These are phyloP conservation scores for Spongilla lacustris DNA, from an alignment of 37 sponge, comb jelly and placozoan genomes.

Conservation along the genomic window DNA sequence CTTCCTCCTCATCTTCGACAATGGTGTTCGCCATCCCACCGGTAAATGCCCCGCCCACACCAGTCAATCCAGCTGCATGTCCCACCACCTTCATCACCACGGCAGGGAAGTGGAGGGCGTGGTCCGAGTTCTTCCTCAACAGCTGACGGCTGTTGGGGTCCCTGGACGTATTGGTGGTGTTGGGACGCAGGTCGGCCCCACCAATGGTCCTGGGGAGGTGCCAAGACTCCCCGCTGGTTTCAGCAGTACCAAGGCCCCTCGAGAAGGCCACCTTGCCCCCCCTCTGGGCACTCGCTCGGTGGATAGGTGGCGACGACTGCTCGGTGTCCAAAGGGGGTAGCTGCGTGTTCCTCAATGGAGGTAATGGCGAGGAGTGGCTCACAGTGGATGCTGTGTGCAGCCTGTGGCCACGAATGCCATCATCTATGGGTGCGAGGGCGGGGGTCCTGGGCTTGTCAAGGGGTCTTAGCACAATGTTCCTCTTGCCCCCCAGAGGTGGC, in stretches of 20 bases:
- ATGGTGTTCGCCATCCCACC: slow-evolving; percentile 9
- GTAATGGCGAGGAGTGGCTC: slow-evolving; percentile 25
- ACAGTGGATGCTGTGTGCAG: not conserved
- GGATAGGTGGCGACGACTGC: slow-evolving; percentile 10
- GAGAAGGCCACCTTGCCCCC: slow-evolving; percentile 36
- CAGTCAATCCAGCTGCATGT: slow-evolving; percentile 24
- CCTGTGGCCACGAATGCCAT: slow-evolving; percentile 23
- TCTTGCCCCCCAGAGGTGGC: slow-evolving; percentile 18
- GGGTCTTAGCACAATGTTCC: slow-evolving; percentile 38
- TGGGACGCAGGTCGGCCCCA: slow-evolving; percentile 31
- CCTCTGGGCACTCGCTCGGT: slow-evolving; percentile 13
- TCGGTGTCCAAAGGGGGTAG: slow-evolving; percentile 50
- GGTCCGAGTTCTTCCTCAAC: slow-evolving; percentile 38
- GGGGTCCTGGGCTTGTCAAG: slow-evolving; percentile 66
- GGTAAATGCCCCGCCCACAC: not conserved
- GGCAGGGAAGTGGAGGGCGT: slow-evolving; percentile 10
- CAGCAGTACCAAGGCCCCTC: slow-evolving; percentile 27
- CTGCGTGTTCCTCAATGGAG: slow-evolving; percentile 30
- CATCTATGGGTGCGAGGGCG: slow-evolving; percentile 45
- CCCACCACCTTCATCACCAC: slow-evolving; percentile 38
- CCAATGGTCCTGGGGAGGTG: not conserved
- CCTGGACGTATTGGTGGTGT: slow-evolving; percentile 25
- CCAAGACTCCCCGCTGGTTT: slow-evolving; percentile 11
- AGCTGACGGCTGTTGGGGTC: not conserved
- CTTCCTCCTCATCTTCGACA: slow-evolving; percentile 18